These are phyloP conservation scores for Drosophila suboccidentalis DNA, from an alignment of 2,888 invertebrate species.

Conservation along the genomic window DNA sequence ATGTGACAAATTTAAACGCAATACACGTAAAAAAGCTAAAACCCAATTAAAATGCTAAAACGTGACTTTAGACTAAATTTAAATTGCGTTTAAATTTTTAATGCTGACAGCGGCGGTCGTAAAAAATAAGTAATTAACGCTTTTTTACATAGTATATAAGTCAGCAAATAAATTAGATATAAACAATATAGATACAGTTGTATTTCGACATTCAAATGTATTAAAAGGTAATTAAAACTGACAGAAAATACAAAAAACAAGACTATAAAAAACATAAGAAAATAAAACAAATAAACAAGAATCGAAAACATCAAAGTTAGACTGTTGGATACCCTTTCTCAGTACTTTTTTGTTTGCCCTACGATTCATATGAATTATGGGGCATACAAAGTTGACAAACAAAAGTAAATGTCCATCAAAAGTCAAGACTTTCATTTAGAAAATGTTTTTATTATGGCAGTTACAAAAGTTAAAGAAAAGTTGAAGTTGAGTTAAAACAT, in stretches of 20 bases:
- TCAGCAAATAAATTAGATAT: neutral
- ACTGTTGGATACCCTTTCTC: neutral
- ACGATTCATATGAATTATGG: neutral
- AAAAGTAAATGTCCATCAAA: neutral
- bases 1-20: constrained; percentile 19
- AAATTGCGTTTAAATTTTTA: constrained; percentile 37
- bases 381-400: neutral
- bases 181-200: neutral
- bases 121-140: constrained; percentile 61
- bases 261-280: neutral
- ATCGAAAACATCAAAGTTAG: neutral
- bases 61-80: constrained; percentile 43
- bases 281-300: neutral
- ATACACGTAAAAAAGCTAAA: constrained; percentile 49
- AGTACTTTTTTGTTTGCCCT: neutral
- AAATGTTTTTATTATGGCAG: constrained; percentile 3
- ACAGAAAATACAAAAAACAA: constrained; percentile 12
- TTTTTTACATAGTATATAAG: constrained; percentile 2
- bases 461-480: constrained; percentile 6
- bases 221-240: constrained; percentile 14
- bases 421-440: neutral
- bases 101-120: constrained; percentile 34
- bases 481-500: neutral
- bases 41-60: constrained; percentile 38
- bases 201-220: constrained; percentile 1